Percentiles rank a stretch among this genome's conserved stretches.
phyloP scores from a whole-genome alignment of 2,888 invertebrate species.

The Lydus trimaculatus region DNA sequence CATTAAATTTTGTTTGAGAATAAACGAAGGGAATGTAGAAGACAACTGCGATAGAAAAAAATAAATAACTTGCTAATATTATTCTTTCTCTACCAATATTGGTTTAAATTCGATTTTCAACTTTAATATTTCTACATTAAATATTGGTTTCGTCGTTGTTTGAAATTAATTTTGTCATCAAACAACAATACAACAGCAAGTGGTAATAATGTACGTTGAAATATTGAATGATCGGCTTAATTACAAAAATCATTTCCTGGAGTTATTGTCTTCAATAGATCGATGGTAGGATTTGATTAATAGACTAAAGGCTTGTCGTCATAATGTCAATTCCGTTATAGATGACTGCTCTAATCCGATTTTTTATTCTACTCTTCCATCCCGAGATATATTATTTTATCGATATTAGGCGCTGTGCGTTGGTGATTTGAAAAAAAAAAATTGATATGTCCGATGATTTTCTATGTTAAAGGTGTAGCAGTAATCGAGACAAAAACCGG shows the following conservation, averaged over 20 bases:
- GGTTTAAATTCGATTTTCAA: too few species aligned
- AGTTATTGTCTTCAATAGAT: not conserved
- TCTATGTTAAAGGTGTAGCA: too few species aligned
- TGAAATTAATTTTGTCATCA: not conserved
- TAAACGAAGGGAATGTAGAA: too few species aligned
- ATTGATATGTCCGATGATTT: not conserved
- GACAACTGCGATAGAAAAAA: too few species aligned
- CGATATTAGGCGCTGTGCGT: not conserved
- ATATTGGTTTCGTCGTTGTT: not conserved
- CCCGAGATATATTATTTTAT: not conserved
- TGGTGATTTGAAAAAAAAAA: not conserved
- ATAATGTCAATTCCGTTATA: not conserved
- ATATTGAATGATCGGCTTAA: not conserved
- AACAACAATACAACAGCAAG: too few species aligned
- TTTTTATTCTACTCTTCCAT: not conserved
- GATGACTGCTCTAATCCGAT: not conserved
- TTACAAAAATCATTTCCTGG: not conserved
- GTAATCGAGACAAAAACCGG: too few species aligned
- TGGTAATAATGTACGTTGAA: too few species aligned
- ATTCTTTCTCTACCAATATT: too few species aligned
- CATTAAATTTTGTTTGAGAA: not conserved
- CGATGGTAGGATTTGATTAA: not conserved
- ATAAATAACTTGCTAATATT: too few species aligned
- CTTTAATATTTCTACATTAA: not conserved
- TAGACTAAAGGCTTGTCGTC: not conserved